Conservation (phyloP, 2,888 invertebrate species). For the Lymantria monacha region DNA sequence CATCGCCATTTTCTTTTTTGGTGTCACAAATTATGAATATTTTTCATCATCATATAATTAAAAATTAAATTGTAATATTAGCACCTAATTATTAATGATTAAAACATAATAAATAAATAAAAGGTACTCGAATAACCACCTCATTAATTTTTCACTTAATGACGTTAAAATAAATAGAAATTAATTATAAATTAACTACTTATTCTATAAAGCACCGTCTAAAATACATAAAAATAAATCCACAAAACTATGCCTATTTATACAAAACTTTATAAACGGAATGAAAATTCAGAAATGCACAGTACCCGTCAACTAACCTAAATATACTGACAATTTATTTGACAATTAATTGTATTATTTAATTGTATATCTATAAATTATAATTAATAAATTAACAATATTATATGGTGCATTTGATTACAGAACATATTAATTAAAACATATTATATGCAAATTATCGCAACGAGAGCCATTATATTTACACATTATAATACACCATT, state of each 20-base stretch:
- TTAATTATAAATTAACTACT: slow-evolving; percentile 34
- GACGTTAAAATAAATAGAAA: slow-evolving; percentile 31
- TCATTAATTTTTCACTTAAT: slow-evolving; percentile 45
- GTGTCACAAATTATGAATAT: slow-evolving; percentile 28
- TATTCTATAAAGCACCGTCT: slow-evolving; percentile 62
- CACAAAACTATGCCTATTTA: slow-evolving; percentile 44
- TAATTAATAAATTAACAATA: slow-evolving; percentile 27
- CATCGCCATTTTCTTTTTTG: slow-evolving; percentile 18
- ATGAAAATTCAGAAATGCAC: slow-evolving; percentile 67
- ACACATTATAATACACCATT: slow-evolving; percentile 3
- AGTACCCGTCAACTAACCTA: slow-evolving; percentile 81
- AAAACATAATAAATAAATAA: slow-evolving; percentile 54
- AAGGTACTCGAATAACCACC: slow-evolving; percentile 81
- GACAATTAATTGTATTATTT: slow-evolving; percentile 26
- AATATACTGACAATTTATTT: slow-evolving; percentile 25
- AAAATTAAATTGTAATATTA: slow-evolving; percentile 30
- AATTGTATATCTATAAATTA: slow-evolving; percentile 32
- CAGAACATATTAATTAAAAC: slow-evolving; percentile 27
- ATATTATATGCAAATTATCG: slow-evolving; percentile 16
- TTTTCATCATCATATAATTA: slow-evolving; percentile 35
- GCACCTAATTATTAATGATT: slow-evolving; percentile 40
- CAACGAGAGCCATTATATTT: too few species aligned
- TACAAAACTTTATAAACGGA: slow-evolving; percentile 77
- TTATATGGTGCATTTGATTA: slow-evolving; percentile 53
- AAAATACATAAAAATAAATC: slow-evolving; percentile 32